These are phyloP conservation scores for Leistus spinibarbis DNA, from an alignment of 2,888 invertebrate species.

Conservation along the genomic window DNA sequence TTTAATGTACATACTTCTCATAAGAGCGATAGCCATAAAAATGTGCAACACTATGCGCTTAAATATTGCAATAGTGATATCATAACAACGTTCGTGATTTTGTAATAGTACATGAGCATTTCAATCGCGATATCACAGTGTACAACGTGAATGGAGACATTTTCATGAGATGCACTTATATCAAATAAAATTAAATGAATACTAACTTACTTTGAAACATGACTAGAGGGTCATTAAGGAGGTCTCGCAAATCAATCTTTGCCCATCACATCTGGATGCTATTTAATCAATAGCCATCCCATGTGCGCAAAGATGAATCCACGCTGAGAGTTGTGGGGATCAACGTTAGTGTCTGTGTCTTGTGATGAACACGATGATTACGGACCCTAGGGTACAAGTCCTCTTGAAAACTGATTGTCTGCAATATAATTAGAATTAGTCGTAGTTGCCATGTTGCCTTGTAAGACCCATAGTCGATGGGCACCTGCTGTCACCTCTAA, in stretches of 20 bases:
- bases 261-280: constrained; percentile 85
- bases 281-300: constrained; percentile 88
- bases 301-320: constrained; percentile 97
- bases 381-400: constrained; percentile 86
- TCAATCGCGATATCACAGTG: too few relatives aligned
- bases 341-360: constrained; percentile 86
- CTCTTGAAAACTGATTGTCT: constrained; percentile 89
- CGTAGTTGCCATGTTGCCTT: constrained; percentile 88
- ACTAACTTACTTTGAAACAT: constrained; percentile 84
- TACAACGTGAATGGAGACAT: too few relatives aligned
- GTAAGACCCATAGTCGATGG: constrained; percentile 90
- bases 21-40: constrained; percentile 91
- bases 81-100: too few relatives aligned
- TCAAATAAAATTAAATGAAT: background rate
- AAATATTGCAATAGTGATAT: constrained; percentile 88
- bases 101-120: background rate
- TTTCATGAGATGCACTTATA: too few relatives aligned
- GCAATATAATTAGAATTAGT: constrained; percentile 76
- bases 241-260: constrained; percentile 91
- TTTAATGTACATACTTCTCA: constrained; percentile 78
- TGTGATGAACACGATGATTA: constrained; percentile 87
- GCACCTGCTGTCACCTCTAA: constrained; percentile 94
- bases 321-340: constrained; percentile 85
- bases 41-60: constrained; percentile 94
- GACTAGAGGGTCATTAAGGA: constrained; percentile 82